Percentiles rank a stretch among this genome's conserved stretches.
These are phyloP conservation scores for Megaleporinus macrocephalus DNA, from an alignment of 2,113 vertebrate genomes.

Conservation along the genomic window DNA sequence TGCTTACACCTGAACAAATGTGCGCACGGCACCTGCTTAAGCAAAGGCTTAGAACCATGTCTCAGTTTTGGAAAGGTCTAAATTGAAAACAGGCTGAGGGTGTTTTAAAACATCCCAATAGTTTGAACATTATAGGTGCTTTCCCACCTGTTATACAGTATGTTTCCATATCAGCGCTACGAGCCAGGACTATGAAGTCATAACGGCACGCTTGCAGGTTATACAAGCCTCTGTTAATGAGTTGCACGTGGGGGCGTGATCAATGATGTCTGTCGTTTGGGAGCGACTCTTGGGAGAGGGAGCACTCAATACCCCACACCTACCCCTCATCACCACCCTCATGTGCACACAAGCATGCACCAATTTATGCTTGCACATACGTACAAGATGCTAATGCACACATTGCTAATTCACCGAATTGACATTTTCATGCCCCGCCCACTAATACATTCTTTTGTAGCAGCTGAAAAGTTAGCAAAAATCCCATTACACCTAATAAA, in stretches of 20 bases:
- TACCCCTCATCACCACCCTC: constrained; percentile 32
- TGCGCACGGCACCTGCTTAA: background rate
- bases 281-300: constrained; percentile 53
- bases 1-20: background rate
- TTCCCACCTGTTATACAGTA: constrained; percentile 32
- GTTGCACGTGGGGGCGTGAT: constrained; percentile 63
- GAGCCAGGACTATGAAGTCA: constrained; percentile 61
- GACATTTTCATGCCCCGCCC: too few relatives aligned
- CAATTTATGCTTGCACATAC: background rate
- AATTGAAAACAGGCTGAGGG: constrained; percentile 14
- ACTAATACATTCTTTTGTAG: too few relatives aligned
- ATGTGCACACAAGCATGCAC: background rate
- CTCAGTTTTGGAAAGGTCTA: constrained; percentile 11
- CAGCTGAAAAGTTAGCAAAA: too few relatives aligned
- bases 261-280: constrained; percentile 58
- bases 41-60: background rate
- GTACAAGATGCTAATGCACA: background rate
- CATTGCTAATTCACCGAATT: background rate
- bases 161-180: constrained; percentile 48
- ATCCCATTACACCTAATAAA: too few relatives aligned
- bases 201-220: constrained; percentile 9
- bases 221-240: constrained; percentile 49
- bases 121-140: constrained; percentile 9
- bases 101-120: background rate
- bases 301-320: constrained; percentile 60